A percentile compares a stretch with the other conserved stretches of the same genome.
Conservation (phyloP, 30 jellyfish, hydroid and myxozoan species). For the Rhopilema esculentum region DNA sequence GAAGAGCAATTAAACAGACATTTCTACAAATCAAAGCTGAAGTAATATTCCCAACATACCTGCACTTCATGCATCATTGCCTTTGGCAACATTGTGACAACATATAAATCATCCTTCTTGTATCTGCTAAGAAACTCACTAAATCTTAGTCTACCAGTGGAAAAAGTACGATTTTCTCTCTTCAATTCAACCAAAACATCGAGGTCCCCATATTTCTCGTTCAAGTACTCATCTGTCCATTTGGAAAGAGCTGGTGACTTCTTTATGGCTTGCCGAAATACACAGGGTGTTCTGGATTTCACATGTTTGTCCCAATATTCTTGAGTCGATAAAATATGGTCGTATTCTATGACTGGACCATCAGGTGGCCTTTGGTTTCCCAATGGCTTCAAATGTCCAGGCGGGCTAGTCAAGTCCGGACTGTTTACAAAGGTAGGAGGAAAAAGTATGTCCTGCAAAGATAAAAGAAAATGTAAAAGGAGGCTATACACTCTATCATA, state of each 20-base stretch:
- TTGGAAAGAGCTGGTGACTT: conserved; percentile 77
- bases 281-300: conserved; percentile 72
- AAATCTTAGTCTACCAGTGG: conserved; percentile 85
- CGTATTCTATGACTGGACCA: conserved; percentile 82
- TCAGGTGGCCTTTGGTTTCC: conserved; percentile 88
- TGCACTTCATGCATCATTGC: conserved; percentile 92
- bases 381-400: conserved; percentile 83
- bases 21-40: too few relatives aligned
- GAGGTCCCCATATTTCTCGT: conserved; percentile 77
- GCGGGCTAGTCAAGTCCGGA: conserved; percentile 29
- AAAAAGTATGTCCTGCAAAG: conserved; percentile 43
- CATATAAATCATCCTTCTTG: conserved; percentile 79
- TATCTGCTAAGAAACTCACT: conserved; percentile 73
- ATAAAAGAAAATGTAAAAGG: background rate
- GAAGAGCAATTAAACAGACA: too few relatives aligned
- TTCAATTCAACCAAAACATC: conserved; percentile 90
- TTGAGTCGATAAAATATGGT: conserved; percentile 60
- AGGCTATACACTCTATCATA: too few relatives aligned
- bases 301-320: conserved; percentile 82
- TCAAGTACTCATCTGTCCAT: conserved; percentile 84
- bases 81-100: conserved; percentile 84
- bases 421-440: conserved; percentile 55
- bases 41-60: conserved; percentile 23
- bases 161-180: conserved; percentile 75
- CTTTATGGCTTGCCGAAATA: conserved; percentile 63